Conservation (phyloP, 2,888 invertebrate genomes). For the Thereva nobilitata region DNA sequence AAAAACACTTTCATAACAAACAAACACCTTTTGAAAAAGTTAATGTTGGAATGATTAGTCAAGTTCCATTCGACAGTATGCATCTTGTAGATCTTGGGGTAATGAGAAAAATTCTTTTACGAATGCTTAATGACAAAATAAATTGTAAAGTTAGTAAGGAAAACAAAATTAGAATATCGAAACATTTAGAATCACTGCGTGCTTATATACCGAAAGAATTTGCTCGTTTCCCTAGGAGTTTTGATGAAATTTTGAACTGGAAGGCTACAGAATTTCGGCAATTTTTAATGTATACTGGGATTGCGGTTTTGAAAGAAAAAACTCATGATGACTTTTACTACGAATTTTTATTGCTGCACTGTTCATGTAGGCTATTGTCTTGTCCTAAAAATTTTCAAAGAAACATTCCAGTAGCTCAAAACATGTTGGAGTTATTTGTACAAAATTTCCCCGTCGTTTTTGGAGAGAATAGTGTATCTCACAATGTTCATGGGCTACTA, state of each 20-base stretch:
- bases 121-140: too few relatives aligned
- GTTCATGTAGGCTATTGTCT: conserved; percentile 22
- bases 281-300: too few relatives aligned
- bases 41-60: too few relatives aligned
- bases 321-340: conserved; percentile 33
- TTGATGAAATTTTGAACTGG: conserved; percentile 31
- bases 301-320: conserved; percentile 17
- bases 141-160: too few relatives aligned
- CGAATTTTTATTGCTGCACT: conserved; percentile 33
- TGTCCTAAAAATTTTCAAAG: conserved; percentile 20
- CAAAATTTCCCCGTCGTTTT: conserved; percentile 26
- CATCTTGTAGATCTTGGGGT: too few relatives aligned
- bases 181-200: conserved; percentile 1
- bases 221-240: conserved; percentile 16
- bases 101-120: too few relatives aligned
- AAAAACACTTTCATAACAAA: too few relatives aligned
- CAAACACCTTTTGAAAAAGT: too few relatives aligned
- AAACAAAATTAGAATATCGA: too few relatives aligned
- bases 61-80: too few relatives aligned
- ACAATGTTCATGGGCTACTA: conserved; percentile 27
- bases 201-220: conserved; percentile 25
- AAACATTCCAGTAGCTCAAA: conserved; percentile 10
- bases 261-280: conserved; percentile 31
- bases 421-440: conserved; percentile 24
- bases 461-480: too few relatives aligned